Evolutionary conservation across 2,797 vertebrate genomes (phyloP), one percentile per base, ranked within the genome.

Genomic region (Melanotaenia nigrans): DNA sequence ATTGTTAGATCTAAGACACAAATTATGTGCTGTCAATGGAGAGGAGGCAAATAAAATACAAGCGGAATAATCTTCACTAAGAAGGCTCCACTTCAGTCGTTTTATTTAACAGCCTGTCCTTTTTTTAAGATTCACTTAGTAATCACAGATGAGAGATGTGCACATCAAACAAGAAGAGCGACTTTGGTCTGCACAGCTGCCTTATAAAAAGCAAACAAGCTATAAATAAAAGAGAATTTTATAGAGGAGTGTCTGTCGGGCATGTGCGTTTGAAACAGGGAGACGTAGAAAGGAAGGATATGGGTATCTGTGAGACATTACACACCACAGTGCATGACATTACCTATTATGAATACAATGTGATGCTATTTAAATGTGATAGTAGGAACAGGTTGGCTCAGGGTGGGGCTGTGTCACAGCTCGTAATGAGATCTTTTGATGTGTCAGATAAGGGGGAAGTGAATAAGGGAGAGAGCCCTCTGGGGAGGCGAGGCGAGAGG

Each of bases 201-300:
- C 91, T 92, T 94, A 94, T 93, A 93, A 93, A 93, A 94, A 93
- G 92, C 92, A 93, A 95, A 94, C 91, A 94, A 93, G 91, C 92
- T 78, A 89, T 93, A 92, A 95, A 94, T 94, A 93, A 95, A 94
- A 94, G 92, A 87, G 93, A 94, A 95, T 94, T 94, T 94, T 94
- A 94, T 94, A 94, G 93, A 92, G 87, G 87, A 87, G 78, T 84
- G 89, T 94, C 94, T 94, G 93, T 89, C 73, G 77, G 82, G 87
- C 81, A 82, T 88, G 88, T 70, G 79, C 72, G 82, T 85, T 71
- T 86, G 79, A 87, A 90, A 86, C 77, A 57, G 71, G 62, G 61
- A 80, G 71, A 68, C 72, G 70, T 64, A 71, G 68, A 87, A 72
- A 77, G 82, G 82, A 82, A 64, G 75, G 58, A 80, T 68, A 59